A percentile compares a stretch with the other conserved stretches of the same genome.
These are phyloP conservation scores for Protobothrops flavoviridis DNA, from an alignment of 2,113 vertebrate species.

Conservation along the genomic window DNA sequence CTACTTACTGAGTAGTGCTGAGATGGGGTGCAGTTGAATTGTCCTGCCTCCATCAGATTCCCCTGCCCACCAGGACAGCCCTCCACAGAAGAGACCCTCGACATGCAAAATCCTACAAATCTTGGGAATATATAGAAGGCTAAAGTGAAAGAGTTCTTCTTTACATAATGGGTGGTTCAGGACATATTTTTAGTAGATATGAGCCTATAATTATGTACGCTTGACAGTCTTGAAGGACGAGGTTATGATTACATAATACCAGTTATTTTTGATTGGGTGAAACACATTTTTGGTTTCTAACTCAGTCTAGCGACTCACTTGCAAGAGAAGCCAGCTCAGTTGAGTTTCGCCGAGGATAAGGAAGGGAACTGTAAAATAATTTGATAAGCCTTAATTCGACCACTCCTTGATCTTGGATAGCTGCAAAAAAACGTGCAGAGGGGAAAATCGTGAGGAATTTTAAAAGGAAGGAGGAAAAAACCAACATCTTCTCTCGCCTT, in stretches of 20 bases:
- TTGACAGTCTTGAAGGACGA: slow-evolving; percentile 65
- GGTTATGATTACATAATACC: slow-evolving; percentile 57
- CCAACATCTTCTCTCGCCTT: background rate
- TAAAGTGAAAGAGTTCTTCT: slow-evolving; percentile 61
- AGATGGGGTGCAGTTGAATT: background rate
- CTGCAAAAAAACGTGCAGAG: background rate
- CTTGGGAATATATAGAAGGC: slow-evolving; percentile 54
- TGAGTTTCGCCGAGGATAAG: slow-evolving; percentile 13
- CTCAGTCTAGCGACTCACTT: slow-evolving; percentile 36
- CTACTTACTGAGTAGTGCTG: background rate
- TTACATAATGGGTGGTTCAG: slow-evolving; percentile 62
- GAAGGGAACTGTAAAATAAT: background rate
- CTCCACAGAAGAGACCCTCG: background rate
- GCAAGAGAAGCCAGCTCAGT: slow-evolving; percentile 21
- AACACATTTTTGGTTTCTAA: slow-evolving; percentile 50
- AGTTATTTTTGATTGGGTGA: slow-evolving; percentile 63
- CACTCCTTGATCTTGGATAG: slow-evolving; percentile 8
- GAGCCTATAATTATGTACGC: slow-evolving; percentile 64
- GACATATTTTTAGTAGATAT: slow-evolving; percentile 68
- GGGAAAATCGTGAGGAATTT: background rate
- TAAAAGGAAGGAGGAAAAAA: too few relatives aligned
- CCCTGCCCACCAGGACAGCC: too few relatives aligned
- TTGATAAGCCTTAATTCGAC: background rate
- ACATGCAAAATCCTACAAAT: background rate
- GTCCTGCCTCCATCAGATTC: background rate